These are phyloP conservation scores for Cynocephalus volans DNA, from an alignment of 2,113 vertebrate species.

Conservation along the genomic window DNA sequence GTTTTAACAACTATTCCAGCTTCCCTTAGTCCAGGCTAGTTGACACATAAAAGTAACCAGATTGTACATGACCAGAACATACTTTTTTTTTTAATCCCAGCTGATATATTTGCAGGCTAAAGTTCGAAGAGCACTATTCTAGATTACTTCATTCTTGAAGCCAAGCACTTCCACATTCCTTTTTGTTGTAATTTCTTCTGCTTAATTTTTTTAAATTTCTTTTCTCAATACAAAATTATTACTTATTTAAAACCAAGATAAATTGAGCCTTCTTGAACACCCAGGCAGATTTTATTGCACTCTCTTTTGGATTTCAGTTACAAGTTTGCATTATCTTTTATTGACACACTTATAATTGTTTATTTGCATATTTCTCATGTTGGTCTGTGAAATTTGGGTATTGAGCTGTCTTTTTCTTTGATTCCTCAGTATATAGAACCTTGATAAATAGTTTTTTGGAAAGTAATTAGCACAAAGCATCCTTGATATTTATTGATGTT, in stretches of 20 bases:
- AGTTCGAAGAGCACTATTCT: neutral
- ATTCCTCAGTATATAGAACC: neutral
- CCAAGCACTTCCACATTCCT: neutral
- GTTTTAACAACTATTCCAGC: neutral
- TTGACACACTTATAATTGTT: neutral
- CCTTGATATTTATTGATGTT: neutral
- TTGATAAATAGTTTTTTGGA: neutral
- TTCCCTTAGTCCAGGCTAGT: neutral
- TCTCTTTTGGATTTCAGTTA: neutral
- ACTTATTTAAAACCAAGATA: neutral
- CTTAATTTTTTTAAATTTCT: neutral
- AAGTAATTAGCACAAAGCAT: neutral
- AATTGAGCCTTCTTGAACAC: neutral
- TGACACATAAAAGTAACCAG: neutral
- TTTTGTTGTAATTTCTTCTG: conserved; percentile 10
- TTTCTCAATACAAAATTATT: neutral
- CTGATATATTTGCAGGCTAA: neutral
- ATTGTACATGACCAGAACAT: neutral
- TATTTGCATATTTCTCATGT: neutral
- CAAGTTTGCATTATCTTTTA: neutral
- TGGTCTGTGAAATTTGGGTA: neutral
- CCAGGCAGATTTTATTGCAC: neutral
- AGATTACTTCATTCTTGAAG: neutral
- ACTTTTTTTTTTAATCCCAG: neutral
- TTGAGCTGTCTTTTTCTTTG: neutral